phyloP scores from a whole-genome alignment of 2,797 vertebrate species.

The Tapirus indicus region DNA sequence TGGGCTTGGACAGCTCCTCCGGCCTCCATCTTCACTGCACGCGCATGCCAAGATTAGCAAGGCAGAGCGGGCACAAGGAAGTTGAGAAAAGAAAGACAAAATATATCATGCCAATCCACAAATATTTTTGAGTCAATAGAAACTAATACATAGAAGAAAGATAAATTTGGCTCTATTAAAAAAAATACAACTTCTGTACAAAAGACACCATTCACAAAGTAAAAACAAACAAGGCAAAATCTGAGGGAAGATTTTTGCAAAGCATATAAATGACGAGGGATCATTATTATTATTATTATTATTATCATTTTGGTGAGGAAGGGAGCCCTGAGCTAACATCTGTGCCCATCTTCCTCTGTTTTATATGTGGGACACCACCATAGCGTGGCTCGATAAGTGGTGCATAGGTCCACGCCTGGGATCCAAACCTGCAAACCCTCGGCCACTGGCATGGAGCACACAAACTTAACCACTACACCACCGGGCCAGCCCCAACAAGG shows the following conservation, averaged over 20 bases:
- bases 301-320: too few relatives aligned
- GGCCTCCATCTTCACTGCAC: neutral
- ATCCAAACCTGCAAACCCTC: too few relatives aligned
- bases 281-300: neutral
- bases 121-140: neutral
- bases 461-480: too few relatives aligned
- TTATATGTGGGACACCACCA: too few relatives aligned
- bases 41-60: neutral
- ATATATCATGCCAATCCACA: neutral
- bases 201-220: neutral
- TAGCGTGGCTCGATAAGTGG: too few relatives aligned
- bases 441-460: too few relatives aligned
- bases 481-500: neutral
- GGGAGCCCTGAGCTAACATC: too few relatives aligned
- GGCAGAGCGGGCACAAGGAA: neutral
- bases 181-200: neutral
- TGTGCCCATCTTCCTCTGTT: too few relatives aligned
- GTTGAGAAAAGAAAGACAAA: neutral
- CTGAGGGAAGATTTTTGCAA: neutral
- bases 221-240: conserved; percentile 19
- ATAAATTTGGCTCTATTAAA: neutral
- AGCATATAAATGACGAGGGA: neutral
- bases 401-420: too few relatives aligned
- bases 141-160: conserved; percentile 8
- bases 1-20: neutral